These are phyloP conservation scores for Lagocephalus sceleratus DNA, from an alignment of 2,797 vertebrate genomes.

Conservation along the genomic window DNA sequence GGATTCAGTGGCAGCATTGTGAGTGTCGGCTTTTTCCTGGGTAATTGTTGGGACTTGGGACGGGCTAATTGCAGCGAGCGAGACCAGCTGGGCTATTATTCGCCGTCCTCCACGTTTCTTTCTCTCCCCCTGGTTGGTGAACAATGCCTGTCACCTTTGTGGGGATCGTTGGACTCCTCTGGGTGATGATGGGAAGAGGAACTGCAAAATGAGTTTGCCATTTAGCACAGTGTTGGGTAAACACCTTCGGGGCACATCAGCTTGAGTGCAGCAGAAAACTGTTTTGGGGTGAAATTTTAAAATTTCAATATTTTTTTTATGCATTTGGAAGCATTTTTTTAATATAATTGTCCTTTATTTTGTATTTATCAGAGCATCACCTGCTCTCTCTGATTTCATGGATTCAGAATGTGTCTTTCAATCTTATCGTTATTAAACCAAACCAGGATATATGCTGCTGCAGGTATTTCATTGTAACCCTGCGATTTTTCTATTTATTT, in stretches of 20 bases:
- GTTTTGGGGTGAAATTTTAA: too few relatives aligned
- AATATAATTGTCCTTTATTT: too few relatives aligned
- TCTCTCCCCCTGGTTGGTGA: constrained; percentile 51
- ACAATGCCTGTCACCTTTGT: constrained; percentile 58
- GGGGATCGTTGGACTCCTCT: constrained; percentile 59
- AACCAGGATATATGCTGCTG: too few relatives aligned
- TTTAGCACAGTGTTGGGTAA: constrained; percentile 41
- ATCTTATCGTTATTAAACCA: too few relatives aligned
- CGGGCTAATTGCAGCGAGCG: constrained; percentile 75
- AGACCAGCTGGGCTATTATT: constrained; percentile 79
- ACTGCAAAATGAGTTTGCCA: constrained; percentile 54
- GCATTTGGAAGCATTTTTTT: too few relatives aligned
- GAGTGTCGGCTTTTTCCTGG: constrained; percentile 61
- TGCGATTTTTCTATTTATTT: too few relatives aligned
- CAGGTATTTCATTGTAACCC: too few relatives aligned
- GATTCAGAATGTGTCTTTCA: too few relatives aligned
- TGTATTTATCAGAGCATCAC: too few relatives aligned
- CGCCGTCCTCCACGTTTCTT: constrained; percentile 69
- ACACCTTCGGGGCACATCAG: constrained; percentile 33
- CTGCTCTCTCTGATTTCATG: too few relatives aligned
- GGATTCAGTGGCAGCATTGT: constrained; percentile 72
- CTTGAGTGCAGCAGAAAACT: neutral
- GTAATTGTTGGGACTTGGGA: constrained; percentile 81
- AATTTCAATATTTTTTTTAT: too few relatives aligned
- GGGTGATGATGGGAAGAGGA: constrained; percentile 49